Conservation (phyloP, 35 echinoderm and acorn worm genomes). For the Stichopus chloronotus region DNA sequence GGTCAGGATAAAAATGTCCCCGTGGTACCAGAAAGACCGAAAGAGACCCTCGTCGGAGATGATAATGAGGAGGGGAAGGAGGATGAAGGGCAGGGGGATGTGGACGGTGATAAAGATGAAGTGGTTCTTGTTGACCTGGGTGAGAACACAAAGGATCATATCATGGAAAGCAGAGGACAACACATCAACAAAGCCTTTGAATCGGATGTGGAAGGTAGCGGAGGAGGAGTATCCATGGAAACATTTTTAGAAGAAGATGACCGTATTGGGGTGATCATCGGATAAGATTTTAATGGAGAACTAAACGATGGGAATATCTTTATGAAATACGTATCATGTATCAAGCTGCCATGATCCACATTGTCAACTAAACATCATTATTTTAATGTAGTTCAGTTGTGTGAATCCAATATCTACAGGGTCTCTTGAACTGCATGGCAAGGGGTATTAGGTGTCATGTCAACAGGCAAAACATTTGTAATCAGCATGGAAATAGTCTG, state of each 20-base stretch:
- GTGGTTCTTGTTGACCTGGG: not conserved
- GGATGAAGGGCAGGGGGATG: not conserved
- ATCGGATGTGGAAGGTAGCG: not conserved
- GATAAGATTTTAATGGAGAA: too few relatives aligned
- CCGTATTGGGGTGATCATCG: not conserved
- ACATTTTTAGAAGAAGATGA: not conserved
- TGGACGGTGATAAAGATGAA: not conserved
- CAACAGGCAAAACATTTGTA: too few relatives aligned
- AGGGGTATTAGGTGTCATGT: too few relatives aligned
- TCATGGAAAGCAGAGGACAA: not conserved
- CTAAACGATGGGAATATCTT: too few relatives aligned
- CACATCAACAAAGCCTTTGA: not conserved
- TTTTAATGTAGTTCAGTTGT: too few relatives aligned
- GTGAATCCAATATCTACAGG: too few relatives aligned
- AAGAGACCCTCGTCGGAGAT: conserved; percentile 18
- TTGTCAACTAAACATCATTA: too few relatives aligned
- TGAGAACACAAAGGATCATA: not conserved
- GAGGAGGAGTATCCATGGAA: not conserved
- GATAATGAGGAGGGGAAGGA: not conserved
- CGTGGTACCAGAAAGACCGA: conserved; percentile 31
- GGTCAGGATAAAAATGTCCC: not conserved
- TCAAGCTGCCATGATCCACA: too few relatives aligned
- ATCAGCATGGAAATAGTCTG: too few relatives aligned
- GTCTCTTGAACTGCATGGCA: too few relatives aligned
- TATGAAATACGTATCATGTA: too few relatives aligned